These are phyloP conservation scores for Cynodonichthys magdalenae DNA, from an alignment of 2,797 vertebrate species.

Conservation along the genomic window DNA sequence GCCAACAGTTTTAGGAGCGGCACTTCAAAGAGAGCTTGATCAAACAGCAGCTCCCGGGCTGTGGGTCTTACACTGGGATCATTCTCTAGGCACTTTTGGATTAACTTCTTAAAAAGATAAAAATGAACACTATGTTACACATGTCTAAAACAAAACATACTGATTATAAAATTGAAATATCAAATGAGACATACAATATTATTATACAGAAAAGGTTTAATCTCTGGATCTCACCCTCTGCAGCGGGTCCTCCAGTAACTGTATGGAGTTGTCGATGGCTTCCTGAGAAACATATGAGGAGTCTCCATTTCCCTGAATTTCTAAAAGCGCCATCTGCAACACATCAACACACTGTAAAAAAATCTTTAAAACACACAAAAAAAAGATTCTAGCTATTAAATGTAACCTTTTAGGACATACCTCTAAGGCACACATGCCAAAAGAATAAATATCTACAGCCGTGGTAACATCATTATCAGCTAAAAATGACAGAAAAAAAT, in stretches of 20 bases:
- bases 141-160: constrained; percentile 4
- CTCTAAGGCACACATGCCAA: constrained; percentile 98
- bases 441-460: constrained; percentile 97
- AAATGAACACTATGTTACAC: constrained; percentile 35
- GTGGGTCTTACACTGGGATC: constrained; percentile 89
- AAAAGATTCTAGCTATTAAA: neutral
- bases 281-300: constrained; percentile 93
- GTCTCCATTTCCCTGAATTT: constrained; percentile 97
- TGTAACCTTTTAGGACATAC: constrained; percentile 48
- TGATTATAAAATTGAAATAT: neutral
- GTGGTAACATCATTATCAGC: constrained; percentile 94
- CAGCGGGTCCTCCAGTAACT: constrained; percentile 92
- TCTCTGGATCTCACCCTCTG: constrained; percentile 86
- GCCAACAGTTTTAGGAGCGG: constrained; percentile 93
- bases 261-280: constrained; percentile 94
- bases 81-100: constrained; percentile 93
- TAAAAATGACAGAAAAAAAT: constrained; percentile 53
- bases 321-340: constrained; percentile 93
- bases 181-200: constrained; percentile 1
- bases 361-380: neutral
- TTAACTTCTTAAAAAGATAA: constrained; percentile 87
- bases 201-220: too few relatives aligned
- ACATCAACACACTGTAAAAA: constrained; percentile 12
- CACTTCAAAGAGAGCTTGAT: constrained; percentile 96
- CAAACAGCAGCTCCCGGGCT: constrained; percentile 93